These are phyloP conservation scores for Rhegmatorhina hoffmannsi DNA, from an alignment of 2,113 vertebrate genomes.

Conservation along the genomic window DNA sequence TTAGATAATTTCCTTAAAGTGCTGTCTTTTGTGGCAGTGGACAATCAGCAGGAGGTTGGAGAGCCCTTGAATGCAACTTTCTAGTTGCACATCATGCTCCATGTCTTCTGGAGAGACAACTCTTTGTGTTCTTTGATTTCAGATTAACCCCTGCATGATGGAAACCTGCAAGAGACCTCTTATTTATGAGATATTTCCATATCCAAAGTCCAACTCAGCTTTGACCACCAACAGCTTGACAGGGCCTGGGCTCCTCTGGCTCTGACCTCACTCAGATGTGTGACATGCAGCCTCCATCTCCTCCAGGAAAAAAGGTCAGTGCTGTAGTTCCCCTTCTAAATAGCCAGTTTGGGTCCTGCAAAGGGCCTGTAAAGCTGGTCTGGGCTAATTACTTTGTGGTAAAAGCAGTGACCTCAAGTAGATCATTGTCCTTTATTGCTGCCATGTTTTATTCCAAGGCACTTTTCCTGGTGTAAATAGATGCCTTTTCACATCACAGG, in stretches of 20 bases:
- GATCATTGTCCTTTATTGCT: constrained; percentile 10
- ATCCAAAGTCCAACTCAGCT: neutral
- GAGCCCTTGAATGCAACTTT: neutral
- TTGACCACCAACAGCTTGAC: neutral
- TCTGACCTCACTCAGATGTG: neutral
- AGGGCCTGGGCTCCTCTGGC: neutral
- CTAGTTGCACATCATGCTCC: neutral
- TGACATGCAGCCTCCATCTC: neutral
- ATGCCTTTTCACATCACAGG: neutral
- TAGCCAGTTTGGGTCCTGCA: neutral
- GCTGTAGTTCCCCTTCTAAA: constrained; percentile 4
- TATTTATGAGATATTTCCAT: neutral
- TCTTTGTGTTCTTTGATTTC: neutral
- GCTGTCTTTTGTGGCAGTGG: neutral
- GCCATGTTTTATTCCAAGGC: neutral
- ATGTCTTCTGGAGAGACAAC: neutral
- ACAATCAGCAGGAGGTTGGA: neutral
- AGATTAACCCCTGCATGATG: neutral
- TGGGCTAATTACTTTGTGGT: constrained; percentile 22
- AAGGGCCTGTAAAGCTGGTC: neutral
- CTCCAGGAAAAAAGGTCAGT: neutral
- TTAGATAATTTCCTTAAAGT: neutral
- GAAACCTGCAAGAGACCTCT: neutral
- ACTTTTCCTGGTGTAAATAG: neutral
- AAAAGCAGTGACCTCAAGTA: constrained; percentile 12